Evolutionary conservation across 2,888 invertebrate species (phyloP).

Genomic region (Sylvicola cinctus): DNA sequence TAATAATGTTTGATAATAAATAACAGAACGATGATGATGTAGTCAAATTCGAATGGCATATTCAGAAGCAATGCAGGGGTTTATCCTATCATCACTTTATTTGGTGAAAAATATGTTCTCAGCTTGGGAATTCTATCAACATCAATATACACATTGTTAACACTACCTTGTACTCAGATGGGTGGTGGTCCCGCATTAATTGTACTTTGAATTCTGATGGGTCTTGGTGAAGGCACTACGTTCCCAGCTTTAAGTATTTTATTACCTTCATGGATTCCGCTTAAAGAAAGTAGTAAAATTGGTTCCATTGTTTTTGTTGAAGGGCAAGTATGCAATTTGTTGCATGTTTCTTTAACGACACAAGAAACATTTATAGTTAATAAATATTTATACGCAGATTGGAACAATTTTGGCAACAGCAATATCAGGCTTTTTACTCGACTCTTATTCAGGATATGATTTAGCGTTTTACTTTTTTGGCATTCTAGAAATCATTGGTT

Average conservation of each 20-base stretch:
- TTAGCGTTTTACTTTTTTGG: constrained; percentile 69
- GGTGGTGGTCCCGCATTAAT: constrained; percentile 45
- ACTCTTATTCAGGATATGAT: constrained; percentile 44
- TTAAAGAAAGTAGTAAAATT: constrained; percentile 53
- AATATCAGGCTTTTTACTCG: constrained; percentile 46
- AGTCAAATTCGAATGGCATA: background rate
- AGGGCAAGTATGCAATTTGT: constrained; percentile 48
- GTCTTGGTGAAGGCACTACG: constrained; percentile 68
- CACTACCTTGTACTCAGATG: constrained; percentile 45
- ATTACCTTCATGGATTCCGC: constrained; percentile 62
- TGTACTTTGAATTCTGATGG: constrained; percentile 52
- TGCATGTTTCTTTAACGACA: too few species aligned
- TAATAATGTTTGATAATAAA: too few species aligned
- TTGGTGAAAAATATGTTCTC: constrained; percentile 69
- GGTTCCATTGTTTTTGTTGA: constrained; percentile 65
- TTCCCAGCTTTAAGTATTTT: constrained; percentile 68
- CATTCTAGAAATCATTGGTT: constrained; percentile 51
- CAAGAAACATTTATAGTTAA: too few species aligned
- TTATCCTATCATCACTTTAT: constrained; percentile 68
- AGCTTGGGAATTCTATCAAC: constrained; percentile 66
- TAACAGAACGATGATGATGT: constrained; percentile 7
- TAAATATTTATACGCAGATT: background rate
- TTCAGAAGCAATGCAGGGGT: constrained; percentile 46
- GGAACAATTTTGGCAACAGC: constrained; percentile 39
- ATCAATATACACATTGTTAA: constrained; percentile 59